A percentile compares a stretch with the other conserved stretches of the same genome.
These are phyloP conservation scores for Neoitamus cyanurus DNA, from an alignment of 2,888 invertebrate species.

Conservation along the genomic window DNA sequence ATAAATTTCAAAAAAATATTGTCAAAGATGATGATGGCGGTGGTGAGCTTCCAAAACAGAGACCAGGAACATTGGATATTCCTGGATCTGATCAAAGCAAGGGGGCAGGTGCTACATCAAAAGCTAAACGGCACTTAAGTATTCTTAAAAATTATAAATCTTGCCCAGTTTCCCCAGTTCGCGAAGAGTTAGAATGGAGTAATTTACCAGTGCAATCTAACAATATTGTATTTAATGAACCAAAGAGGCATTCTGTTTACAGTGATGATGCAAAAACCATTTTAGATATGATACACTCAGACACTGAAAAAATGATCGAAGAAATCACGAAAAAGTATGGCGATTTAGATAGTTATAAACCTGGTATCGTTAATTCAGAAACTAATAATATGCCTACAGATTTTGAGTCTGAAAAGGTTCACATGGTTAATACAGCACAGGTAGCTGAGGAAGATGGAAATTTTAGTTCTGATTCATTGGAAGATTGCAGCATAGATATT, in stretches of 20 bases:
- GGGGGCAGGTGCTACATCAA: background rate
- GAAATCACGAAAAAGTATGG: constrained; percentile 75
- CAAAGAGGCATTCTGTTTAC: constrained; percentile 66
- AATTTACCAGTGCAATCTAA: constrained; percentile 63
- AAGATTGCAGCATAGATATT: constrained; percentile 74
- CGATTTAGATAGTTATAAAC: constrained; percentile 70
- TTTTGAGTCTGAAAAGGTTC: background rate
- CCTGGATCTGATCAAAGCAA: background rate
- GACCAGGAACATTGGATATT: constrained; percentile 33
- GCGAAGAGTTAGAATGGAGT: constrained; percentile 79
- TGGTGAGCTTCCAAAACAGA: background rate
- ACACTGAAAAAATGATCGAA: constrained; percentile 75
- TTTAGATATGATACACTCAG: constrained; percentile 72
- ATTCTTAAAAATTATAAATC: constrained; percentile 79
- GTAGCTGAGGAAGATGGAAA: constrained; percentile 73
- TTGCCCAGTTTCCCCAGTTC: constrained; percentile 84
- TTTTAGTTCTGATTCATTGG: constrained; percentile 83
- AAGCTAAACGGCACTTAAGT: constrained; percentile 66
- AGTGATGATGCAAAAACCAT: constrained; percentile 70
- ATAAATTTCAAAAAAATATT: background rate
- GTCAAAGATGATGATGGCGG: background rate
- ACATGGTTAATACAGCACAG: background rate
- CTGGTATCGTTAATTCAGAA: constrained; percentile 49
- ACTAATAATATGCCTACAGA: background rate
- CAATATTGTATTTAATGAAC: constrained; percentile 53